Evolutionary conservation across 2,797 vertebrate species (phyloP), one percentile per base, ranked within the genome.

Genomic region (Eospalax fontanierii): DNA sequence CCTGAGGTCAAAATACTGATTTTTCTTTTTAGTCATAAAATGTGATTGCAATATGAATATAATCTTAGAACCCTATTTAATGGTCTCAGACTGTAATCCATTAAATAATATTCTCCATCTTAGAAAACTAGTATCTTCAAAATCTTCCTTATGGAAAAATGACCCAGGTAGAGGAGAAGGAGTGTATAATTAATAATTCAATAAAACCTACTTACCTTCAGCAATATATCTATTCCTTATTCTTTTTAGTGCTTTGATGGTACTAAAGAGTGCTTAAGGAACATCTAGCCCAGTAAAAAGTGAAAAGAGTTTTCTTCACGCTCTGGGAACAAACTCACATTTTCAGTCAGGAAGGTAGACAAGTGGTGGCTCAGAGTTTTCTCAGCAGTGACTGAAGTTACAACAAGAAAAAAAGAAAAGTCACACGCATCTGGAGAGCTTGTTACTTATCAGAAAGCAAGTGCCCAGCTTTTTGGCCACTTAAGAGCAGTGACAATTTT

Each of bases 401-500:
- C 38, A 79, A 21, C n/a, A n/a, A n/a, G n/a, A n/a, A 28, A 94
- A 68, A 90, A 43, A 92, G 89, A 88, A 50, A 73, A 93, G 87
- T 18, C n/a, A 70, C 46, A n/a, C 38, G 88, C 26, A 35, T 85
- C 93, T 88, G 50, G 54, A 96, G 94, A 96, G 91, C 85, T 91
- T 86, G 91, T 95, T 95, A 95, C 68, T 94, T 93, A 94, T 94
- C 96, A 96, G 84, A 94, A 92, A 94, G 89, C 93, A 97, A 97
- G 84, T 88, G 87, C 87, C 89, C 73, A 91, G 93, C 46, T 96
- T 96, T 89, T 68, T 71, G 92, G 35, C 76, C 96, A 95, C 96
- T 97, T 92, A 95, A 90, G 68, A 94, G 89, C 95, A 90, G 89
- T 66, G 76, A 89, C 87, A 96, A 97, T 96, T 97, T 96, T 97